These are phyloP conservation scores for Tympanoctomys barrerae DNA, from an alignment of 2,797 vertebrate genomes.

Conservation along the genomic window DNA sequence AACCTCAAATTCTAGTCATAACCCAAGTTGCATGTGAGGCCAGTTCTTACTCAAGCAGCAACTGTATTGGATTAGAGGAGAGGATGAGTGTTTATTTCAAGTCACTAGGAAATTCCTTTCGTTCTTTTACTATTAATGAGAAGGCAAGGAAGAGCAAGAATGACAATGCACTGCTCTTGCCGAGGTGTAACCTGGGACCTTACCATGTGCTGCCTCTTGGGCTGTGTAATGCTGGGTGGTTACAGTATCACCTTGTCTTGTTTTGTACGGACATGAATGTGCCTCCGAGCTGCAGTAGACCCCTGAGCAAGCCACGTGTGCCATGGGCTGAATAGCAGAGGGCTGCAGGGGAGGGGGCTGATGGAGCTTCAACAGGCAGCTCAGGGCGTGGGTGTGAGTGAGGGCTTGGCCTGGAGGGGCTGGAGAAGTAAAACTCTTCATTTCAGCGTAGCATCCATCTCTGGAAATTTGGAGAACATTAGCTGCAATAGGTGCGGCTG, in stretches of 20 bases:
- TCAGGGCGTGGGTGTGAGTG: too few relatives aligned
- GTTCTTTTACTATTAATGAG: neutral
- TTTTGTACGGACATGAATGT: neutral
- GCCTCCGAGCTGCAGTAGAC: neutral
- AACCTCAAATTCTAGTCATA: neutral
- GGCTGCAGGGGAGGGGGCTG: too few relatives aligned
- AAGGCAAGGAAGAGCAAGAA: neutral
- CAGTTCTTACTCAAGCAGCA: neutral
- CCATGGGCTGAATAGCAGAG: neutral
- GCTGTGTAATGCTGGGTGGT: too few relatives aligned
- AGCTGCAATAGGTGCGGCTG: neutral
- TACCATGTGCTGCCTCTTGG: neutral
- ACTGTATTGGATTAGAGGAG: neutral
- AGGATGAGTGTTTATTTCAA: neutral
- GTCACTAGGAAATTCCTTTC: neutral
- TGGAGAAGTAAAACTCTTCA: neutral
- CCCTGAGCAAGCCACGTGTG: accelerated
- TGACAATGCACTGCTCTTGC: too few relatives aligned
- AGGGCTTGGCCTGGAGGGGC: neutral
- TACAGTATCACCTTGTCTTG: neutral
- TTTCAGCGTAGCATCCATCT: neutral
- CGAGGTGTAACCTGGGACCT: too few relatives aligned
- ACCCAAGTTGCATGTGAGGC: neutral
- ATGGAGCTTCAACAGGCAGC: too few relatives aligned
- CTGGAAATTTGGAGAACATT: neutral